Percentiles rank a stretch among this genome's conserved stretches.
Conservation (phyloP, 2,888 invertebrate genomes). For the Pteria penguin region DNA sequence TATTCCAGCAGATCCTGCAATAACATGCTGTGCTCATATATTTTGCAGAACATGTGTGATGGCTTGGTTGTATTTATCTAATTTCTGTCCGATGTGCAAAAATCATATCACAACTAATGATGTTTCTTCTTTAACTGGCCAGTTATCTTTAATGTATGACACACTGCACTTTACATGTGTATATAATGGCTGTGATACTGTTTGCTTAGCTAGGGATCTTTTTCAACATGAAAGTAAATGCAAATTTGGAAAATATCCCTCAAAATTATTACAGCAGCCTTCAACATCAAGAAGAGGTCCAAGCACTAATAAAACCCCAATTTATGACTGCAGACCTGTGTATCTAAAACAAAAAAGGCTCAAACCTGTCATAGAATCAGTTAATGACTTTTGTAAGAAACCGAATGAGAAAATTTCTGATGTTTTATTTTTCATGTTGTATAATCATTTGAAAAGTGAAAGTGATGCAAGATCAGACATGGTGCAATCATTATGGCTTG, state of each 20-base stretch:
- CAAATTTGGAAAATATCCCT: not conserved
- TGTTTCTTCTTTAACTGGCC: not conserved
- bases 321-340: not conserved
- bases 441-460: not conserved
- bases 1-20: not conserved
- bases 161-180: not conserved
- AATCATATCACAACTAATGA: not conserved
- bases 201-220: not conserved
- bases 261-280: not conserved
- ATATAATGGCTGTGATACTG: not conserved
- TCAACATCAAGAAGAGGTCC: not conserved
- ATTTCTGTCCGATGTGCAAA: not conserved
- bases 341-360: not conserved
- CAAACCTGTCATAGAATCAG: not conserved
- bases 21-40: not conserved
- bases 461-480: not conserved
- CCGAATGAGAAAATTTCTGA: not conserved
- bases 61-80: not conserved
- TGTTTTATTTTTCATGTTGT: not conserved
- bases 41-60: not conserved
- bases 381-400: not conserved
- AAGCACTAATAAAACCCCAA: not conserved
- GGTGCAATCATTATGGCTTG: not conserved
- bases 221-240: not conserved
- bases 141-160: not conserved